Evolutionary conservation across 2,113 vertebrate species (phyloP).

Genomic region (Macrotus californicus): DNA sequence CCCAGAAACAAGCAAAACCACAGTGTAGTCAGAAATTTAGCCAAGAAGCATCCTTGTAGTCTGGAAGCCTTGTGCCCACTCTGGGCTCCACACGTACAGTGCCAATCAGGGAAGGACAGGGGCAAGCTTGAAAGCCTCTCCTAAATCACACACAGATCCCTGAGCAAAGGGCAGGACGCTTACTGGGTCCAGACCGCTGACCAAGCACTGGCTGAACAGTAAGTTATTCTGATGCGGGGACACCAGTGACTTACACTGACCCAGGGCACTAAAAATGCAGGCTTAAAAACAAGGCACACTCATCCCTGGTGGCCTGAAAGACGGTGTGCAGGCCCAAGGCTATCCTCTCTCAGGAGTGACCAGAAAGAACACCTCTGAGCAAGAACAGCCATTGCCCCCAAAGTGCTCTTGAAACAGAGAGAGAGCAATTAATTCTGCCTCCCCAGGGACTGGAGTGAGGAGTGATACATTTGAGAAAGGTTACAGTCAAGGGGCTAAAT

Average conservation of each 20-base stretch:
- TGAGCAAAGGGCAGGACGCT: not conserved
- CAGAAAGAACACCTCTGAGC: not conserved
- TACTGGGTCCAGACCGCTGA: not conserved
- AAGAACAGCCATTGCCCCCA: not conserved
- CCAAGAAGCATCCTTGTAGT: too few species aligned
- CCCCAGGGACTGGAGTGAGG: too few species aligned
- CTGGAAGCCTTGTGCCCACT: not conserved
- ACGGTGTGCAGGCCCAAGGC: not conserved
- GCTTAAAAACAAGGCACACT: not conserved
- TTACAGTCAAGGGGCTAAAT: not conserved
- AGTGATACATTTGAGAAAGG: not conserved
- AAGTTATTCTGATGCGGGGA: not conserved
- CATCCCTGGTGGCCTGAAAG: not conserved
- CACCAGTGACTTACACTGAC: not conserved
- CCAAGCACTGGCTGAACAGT: not conserved
- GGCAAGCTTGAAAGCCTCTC: not conserved
- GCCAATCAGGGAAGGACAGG: not conserved
- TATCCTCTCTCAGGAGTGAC: not conserved
- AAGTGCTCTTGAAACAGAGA: not conserved
- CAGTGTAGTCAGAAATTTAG: not conserved
- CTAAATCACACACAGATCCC: not conserved
- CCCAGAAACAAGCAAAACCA: not conserved
- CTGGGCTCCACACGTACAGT: fast-evolving
- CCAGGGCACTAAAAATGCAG: not conserved
- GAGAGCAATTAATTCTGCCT: not conserved